These are phyloP conservation scores for Euwallacea similis DNA, from an alignment of 1,140 invertebrate species.

Conservation along the genomic window DNA sequence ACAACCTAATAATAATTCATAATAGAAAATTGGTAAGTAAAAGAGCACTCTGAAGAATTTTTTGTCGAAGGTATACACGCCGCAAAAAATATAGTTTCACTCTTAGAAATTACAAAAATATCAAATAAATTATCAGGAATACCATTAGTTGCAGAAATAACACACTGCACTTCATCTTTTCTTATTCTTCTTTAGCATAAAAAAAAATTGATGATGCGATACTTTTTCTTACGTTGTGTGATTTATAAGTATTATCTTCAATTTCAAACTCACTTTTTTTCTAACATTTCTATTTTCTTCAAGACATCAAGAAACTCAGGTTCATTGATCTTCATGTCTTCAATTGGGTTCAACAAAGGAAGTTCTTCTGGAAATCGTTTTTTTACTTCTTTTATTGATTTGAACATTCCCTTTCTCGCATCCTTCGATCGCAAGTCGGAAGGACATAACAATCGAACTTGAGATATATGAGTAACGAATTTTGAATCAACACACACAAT, in stretches of 20 bases:
- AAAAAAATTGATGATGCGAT: too few species aligned
- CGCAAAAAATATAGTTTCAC: not conserved
- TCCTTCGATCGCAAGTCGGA: conserved; percentile 85
- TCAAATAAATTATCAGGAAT: too few species aligned
- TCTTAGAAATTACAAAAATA: conserved; percentile 3
- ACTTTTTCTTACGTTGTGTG: too few species aligned
- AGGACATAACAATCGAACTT: conserved; percentile 87
- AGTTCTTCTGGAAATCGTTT: conserved; percentile 84
- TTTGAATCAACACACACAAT: conserved; percentile 84
- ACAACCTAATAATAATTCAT: conserved; percentile 60
- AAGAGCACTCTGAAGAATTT: not conserved
- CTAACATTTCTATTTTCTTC: conserved; percentile 79
- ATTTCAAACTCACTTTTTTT: conserved; percentile 64
- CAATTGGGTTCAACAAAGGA: conserved; percentile 89
- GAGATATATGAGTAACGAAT: conserved; percentile 85
- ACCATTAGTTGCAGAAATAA: too few species aligned
- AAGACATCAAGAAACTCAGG: conserved; percentile 76
- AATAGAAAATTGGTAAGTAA: too few species aligned
- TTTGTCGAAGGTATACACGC: too few species aligned
- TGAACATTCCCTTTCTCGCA: conserved; percentile 80
- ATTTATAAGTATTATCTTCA: not conserved
- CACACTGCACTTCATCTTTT: too few species aligned
- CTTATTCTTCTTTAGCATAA: too few species aligned
- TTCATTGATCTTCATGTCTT: conserved; percentile 95
- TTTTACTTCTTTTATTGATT: conserved; percentile 88